Conservation (phyloP, 2,888 invertebrate genomes). For the Melieria picta region DNA sequence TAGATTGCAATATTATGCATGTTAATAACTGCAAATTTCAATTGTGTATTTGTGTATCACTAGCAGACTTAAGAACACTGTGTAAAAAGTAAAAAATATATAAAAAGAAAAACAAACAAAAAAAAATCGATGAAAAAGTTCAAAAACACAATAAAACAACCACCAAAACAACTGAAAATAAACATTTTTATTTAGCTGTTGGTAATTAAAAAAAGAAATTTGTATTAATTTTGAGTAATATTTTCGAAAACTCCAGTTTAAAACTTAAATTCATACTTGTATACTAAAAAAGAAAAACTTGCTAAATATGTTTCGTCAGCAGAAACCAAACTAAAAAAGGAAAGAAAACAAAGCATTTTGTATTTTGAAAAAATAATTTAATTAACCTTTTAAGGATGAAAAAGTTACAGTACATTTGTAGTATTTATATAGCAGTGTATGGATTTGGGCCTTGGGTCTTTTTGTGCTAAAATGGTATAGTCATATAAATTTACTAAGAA, state of each 20-base stretch:
- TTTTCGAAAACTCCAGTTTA: background rate
- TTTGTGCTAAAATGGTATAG: too few species aligned
- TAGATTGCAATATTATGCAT: too few species aligned
- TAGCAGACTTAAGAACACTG: too few species aligned
- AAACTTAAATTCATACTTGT: background rate
- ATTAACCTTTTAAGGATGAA: background rate
- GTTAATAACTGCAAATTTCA: too few species aligned
- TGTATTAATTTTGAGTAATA: background rate
- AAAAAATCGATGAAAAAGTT: background rate
- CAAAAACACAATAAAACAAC: background rate
- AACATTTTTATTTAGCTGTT: background rate
- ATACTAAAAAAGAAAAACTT: constrained; percentile 50
- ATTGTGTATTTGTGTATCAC: too few species aligned
- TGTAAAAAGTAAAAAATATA: background rate
- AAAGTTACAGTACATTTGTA: too few species aligned
- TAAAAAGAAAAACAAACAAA: background rate
- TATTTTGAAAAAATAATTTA: background rate
- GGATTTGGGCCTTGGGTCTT: too few species aligned
- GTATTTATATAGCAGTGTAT: too few species aligned
- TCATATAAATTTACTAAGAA: too few species aligned
- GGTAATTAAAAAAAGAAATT: background rate
- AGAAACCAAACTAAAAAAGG: background rate
- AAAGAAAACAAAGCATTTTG: background rate
- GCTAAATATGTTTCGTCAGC: constrained; percentile 43
- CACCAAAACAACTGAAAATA: background rate